phyloP scores from a whole-genome alignment of 2,113 vertebrate genomes.

The Myiozetetes cayanensis region DNA sequence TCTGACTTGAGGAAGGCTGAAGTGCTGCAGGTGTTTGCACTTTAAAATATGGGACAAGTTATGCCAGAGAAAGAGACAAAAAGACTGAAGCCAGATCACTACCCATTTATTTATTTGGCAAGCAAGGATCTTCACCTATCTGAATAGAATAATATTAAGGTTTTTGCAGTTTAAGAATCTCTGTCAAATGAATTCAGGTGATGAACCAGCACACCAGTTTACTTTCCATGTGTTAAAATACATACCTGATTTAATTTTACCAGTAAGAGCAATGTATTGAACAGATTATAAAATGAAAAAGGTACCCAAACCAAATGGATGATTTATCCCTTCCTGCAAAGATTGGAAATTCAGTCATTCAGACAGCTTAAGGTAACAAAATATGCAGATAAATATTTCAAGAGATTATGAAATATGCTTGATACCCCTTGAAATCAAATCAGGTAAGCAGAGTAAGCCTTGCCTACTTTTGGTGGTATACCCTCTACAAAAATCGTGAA shows the following conservation, averaged over 20 bases:
- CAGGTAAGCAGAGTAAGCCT: neutral
- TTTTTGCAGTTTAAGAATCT: neutral
- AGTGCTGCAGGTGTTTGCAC: neutral
- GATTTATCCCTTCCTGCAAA: neutral
- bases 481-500: neutral
- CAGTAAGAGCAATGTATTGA: neutral
- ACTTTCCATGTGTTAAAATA: neutral
- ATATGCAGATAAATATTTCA: neutral
- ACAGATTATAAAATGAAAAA: neutral
- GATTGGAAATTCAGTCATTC: neutral
- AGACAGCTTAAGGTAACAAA: neutral
- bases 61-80: neutral
- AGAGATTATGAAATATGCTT: neutral
- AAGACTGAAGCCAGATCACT: neutral
- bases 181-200: neutral
- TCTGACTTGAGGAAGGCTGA: neutral
- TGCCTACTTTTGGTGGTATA: neutral
- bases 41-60: neutral
- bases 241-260: neutral
- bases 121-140: neutral
- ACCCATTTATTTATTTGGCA: neutral
- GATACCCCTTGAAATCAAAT: neutral
- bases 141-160: neutral
- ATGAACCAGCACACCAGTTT: neutral
- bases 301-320: neutral